A percentile compares a stretch with the other conserved stretches of the same genome.
These are phyloP conservation scores for Dermolepida albohirtum DNA, from an alignment of 2,888 invertebrate genomes.

Conservation along the genomic window DNA sequence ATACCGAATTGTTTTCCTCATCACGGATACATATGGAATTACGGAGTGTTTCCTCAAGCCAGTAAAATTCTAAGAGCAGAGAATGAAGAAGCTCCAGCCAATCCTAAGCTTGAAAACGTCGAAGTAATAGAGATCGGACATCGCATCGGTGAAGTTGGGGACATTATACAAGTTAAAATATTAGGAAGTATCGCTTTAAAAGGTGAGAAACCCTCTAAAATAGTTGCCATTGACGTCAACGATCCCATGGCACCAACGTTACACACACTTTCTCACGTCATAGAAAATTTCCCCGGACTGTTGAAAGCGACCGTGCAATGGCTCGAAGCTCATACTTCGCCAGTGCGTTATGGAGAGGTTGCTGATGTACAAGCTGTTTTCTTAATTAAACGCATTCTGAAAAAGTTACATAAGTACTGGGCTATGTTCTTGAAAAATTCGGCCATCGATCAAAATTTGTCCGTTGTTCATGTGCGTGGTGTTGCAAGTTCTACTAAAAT, in stretches of 20 bases:
- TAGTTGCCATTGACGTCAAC: conserved; percentile 91
- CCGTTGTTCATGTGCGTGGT: too few relatives aligned
- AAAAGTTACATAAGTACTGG: too few relatives aligned
- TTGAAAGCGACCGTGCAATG: conserved; percentile 97
- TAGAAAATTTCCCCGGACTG: conserved; percentile 93
- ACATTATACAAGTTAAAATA: conserved; percentile 88
- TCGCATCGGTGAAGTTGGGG: conserved; percentile 80
- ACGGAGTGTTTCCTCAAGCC: conserved; percentile 98
- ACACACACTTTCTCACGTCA: conserved; percentile 89
- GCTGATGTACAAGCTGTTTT: too few relatives aligned
- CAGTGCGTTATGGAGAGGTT: too few relatives aligned
- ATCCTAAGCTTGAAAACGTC: conserved; percentile 98
- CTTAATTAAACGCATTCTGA: too few relatives aligned
- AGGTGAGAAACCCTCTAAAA: conserved; percentile 99
- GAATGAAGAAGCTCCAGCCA: conserved; percentile 89
- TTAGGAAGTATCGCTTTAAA: conserved; percentile 95
- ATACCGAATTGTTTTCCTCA: conserved; percentile 99
- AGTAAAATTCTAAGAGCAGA: conserved; percentile 97
- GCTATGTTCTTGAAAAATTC: too few relatives aligned
- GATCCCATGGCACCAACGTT: conserved; percentile 90
- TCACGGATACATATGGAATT: conserved; percentile 99
- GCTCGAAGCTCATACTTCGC: conserved; percentile 59
- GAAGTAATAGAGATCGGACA: conserved; percentile 97
- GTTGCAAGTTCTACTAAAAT: conserved; percentile 57
- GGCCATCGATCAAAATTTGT: too few relatives aligned